Evolutionary conservation across 2,797 vertebrate species (phyloP), one percentile per base, ranked within the genome.

Genomic region (Todus mexicanus): DNA sequence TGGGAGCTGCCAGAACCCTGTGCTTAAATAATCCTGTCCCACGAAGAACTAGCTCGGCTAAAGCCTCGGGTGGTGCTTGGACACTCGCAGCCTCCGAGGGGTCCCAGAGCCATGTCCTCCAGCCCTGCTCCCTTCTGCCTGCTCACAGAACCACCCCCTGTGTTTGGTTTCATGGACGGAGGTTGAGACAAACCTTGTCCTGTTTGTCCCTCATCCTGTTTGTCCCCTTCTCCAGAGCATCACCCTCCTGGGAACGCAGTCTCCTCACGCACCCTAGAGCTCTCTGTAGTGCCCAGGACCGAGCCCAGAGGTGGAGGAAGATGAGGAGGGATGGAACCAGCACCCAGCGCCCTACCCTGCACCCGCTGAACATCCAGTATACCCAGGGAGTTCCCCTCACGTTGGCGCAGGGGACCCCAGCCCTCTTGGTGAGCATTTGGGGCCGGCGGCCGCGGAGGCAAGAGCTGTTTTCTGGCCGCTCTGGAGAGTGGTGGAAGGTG

Each of bases 341-440:
- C 19, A 15, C 15, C n/a, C 71, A 26, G 38, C 37, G 2, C 40
- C 73, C 31, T 10, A 14, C 40, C n/a, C 31, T 9, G 8, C 29
- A 20, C 9, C 29, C 22, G 0, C 4, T 6, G 4, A 19, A 9
- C 4, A 1, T 5, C n/a, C 50, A 27, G n/a, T n/a, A n/a, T n/a
- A n/a, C n/a, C n/a, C n/a, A n/a, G n/a, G n/a, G n/a, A n/a, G n/a
- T n/a, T n/a, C n/a, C n/a, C n/a, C n/a, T n/a, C n/a, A n/a, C n/a
- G n/a, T n/a, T n/a, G n/a, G n/a, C n/a, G n/a, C n/a, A n/a, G n/a
- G n/a, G n/a, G n/a, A n/a, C 27, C 43, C 57, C 31, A 15, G 3
- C 2, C 5, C n/a, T 57, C 69, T 38, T 9, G 73, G 56, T 1
- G 8, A 74, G 64, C 38, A 33, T 66, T 31, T 18, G 78, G 68